Conservation (phyloP, 2,113 vertebrate genomes). For the Equus przewalskii region DNA sequence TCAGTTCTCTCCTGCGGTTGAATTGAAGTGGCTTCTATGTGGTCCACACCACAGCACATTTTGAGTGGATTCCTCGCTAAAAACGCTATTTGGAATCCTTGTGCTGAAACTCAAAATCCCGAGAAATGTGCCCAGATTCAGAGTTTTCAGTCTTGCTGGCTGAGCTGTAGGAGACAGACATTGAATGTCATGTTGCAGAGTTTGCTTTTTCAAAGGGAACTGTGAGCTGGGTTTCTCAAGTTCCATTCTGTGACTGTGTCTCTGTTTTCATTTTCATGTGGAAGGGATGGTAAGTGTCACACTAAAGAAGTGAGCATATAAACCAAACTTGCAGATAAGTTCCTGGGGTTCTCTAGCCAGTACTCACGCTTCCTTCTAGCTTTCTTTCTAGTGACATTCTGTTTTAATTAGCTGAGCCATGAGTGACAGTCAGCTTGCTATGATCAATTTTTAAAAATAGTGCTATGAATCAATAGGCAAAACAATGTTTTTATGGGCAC, state of each 20-base stretch:
- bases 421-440: neutral
- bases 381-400: neutral
- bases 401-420: neutral
- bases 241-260: neutral
- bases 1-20: neutral
- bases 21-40: neutral
- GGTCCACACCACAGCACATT: neutral
- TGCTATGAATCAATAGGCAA: neutral
- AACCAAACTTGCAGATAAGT: neutral
- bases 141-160: neutral
- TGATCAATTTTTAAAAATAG: neutral
- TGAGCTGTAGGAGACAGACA: neutral
- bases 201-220: neutral
- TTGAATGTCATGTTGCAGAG: neutral
- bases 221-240: neutral
- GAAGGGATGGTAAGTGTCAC: neutral
- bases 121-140: neutral
- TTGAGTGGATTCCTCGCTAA: constrained; percentile 43
- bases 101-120: neutral
- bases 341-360: neutral
- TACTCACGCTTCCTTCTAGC: neutral
- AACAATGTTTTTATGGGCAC: neutral
- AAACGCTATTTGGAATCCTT: neutral
- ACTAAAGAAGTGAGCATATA: neutral
- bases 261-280: neutral